Evolutionary conservation across 2,113 vertebrate species (phyloP).

Genomic region (Tachuris rubrigastra): DNA sequence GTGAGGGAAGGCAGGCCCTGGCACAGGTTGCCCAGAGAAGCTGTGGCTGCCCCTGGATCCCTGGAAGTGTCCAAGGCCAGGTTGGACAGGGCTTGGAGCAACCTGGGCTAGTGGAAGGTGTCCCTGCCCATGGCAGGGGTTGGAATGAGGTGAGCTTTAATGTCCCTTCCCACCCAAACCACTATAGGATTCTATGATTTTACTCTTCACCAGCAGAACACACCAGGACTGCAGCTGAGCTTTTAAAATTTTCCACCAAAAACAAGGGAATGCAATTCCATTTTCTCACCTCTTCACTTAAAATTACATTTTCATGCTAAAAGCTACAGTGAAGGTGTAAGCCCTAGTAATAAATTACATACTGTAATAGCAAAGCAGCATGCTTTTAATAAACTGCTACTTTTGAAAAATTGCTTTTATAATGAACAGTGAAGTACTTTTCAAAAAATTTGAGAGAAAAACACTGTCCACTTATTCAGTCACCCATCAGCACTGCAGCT

Average conservation of each 20-base stretch:
- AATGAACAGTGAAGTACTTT: background rate
- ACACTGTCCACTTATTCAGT: rapidly evolving
- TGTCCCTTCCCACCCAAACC: background rate
- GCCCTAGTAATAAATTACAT: rapidly evolving
- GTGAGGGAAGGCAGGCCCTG: background rate
- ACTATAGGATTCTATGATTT: background rate
- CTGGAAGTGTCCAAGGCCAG: background rate
- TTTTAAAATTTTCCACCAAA: rapidly evolving
- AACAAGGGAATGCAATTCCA: rapidly evolving
- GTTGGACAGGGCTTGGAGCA: background rate
- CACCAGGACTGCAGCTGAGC: background rate
- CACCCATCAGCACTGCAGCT: background rate
- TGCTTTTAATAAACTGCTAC: background rate
- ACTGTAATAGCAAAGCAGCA: no score
- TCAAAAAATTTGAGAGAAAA: background rate
- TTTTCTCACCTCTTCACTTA: background rate
- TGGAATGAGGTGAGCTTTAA: background rate
- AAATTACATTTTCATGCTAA: background rate
- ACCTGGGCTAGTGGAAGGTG: background rate
- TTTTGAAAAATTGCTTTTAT: background rate
- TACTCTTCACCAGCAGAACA: rapidly evolving
- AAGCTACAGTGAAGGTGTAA: background rate
- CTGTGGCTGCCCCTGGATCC: background rate
- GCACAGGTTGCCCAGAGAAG: background rate
- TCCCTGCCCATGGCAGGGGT: background rate